A percentile compares a stretch with the other conserved stretches of the same genome.
phyloP scores from a whole-genome alignment of 2,797 vertebrate species.

The Semotilus atromaculatus region DNA sequence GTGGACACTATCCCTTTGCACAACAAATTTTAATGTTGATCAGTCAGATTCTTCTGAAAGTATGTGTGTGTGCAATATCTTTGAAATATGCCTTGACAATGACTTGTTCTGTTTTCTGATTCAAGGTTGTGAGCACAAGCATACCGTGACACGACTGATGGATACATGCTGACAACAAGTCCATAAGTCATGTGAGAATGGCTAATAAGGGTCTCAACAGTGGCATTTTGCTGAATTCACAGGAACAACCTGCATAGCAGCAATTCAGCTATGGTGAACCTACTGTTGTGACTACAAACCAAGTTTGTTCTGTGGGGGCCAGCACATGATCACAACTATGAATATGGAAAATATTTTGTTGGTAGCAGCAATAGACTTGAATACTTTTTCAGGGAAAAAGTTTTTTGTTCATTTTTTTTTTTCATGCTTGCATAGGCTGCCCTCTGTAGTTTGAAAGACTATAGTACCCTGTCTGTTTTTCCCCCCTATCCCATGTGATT shows the following conservation, averaged over 20 bases:
- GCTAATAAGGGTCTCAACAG: conserved; percentile 35
- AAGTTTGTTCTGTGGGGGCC: neutral
- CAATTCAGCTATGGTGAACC: neutral
- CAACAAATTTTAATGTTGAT: neutral
- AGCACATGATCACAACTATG: neutral
- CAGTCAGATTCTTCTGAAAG: neutral
- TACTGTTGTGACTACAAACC: neutral
- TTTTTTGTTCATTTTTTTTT: neutral
- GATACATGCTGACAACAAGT: neutral
- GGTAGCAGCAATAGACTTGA: neutral
- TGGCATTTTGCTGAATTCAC: conserved; percentile 21
- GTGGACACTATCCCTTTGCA: neutral
- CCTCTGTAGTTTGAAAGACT: conserved; percentile 9
- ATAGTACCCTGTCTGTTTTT: neutral
- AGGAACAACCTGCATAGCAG: conserved; percentile 30
- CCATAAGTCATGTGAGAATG: conserved; percentile 27
- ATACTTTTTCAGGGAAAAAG: neutral
- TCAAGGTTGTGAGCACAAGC: conserved; percentile 36
- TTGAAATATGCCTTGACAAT: neutral
- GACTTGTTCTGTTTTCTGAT: conserved; percentile 35
- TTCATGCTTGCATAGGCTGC: neutral
- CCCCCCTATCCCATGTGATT: neutral
- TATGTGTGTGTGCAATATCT: neutral
- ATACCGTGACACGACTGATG: neutral
- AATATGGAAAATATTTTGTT: neutral